Percentiles rank a stretch among this genome's conserved stretches.
phyloP scores from a whole-genome alignment of 2,888 invertebrate genomes.

The Reticulitermes lucifugus region DNA sequence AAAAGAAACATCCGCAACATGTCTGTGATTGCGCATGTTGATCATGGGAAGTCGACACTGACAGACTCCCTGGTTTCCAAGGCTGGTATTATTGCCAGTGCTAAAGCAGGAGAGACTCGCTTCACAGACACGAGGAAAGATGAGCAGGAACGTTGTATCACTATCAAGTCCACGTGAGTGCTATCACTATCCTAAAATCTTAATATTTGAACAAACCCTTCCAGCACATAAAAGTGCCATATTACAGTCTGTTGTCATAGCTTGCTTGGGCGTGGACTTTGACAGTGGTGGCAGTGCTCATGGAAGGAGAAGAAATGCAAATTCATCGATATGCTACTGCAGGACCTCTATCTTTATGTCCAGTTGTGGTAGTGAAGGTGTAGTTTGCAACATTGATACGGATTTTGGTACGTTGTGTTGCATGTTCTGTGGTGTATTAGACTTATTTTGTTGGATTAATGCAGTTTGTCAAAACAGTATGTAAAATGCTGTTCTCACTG shows the following conservation, averaged over 20 bases:
- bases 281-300: slow-evolving; percentile 73
- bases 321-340: slow-evolving; percentile 74
- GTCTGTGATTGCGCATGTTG: slow-evolving; percentile 99
- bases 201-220: slow-evolving; percentile 14
- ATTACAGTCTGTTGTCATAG: slow-evolving; percentile 46
- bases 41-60: slow-evolving; percentile 99
- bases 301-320: slow-evolving; percentile 73
- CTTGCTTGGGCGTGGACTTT: slow-evolving; percentile 53
- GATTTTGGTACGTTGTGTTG: too few relatives aligned
- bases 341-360: slow-evolving; percentile 88
- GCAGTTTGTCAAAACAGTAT: too few relatives aligned
- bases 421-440: too few relatives aligned
- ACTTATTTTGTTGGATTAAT: too few relatives aligned
- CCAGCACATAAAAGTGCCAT: slow-evolving; percentile 49
- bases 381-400: neutral
- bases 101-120: slow-evolving; percentile 98
- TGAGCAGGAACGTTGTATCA: slow-evolving; percentile 99
- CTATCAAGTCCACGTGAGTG: slow-evolving; percentile 99
- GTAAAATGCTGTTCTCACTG: too few relatives aligned
- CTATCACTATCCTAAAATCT: too few relatives aligned
- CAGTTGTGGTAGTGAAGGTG: slow-evolving; percentile 64
- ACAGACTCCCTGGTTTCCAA: slow-evolving; percentile 99
- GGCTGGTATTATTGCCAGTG: slow-evolving; percentile 99
- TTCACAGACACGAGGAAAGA: slow-evolving; percentile 99
- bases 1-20: slow-evolving; percentile 99